Evolutionary conservation across 2,113 vertebrate genomes (phyloP).

Genomic region (Delphinapterus leucas): DNA sequence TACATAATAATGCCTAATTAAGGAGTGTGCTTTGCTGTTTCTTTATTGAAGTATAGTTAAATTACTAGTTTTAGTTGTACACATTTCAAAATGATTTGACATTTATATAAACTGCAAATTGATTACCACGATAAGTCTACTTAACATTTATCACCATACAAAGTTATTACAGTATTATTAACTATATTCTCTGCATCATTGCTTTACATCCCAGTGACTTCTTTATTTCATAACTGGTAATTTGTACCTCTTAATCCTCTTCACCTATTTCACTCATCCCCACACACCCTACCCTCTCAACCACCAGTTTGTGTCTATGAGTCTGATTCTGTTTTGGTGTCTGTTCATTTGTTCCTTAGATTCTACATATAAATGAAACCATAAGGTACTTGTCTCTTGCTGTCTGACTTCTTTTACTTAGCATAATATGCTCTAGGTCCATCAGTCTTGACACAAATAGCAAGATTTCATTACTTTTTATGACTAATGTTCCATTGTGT

Average conservation of each 20-base stretch:
- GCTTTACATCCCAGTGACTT: neutral
- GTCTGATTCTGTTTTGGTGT: neutral
- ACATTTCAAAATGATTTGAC: neutral
- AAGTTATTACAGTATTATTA: neutral
- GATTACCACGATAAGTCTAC: neutral
- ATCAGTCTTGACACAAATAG: neutral
- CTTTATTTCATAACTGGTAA: neutral
- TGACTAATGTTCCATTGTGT: neutral
- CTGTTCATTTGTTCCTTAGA: neutral
- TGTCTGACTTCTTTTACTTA: neutral
- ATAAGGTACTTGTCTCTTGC: neutral
- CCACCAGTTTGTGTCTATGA: neutral
- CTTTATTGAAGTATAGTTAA: neutral
- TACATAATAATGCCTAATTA: neutral
- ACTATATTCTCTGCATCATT: neutral
- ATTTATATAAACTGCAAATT: neutral
- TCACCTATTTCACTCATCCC: neutral
- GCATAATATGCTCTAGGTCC: neutral
- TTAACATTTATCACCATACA: neutral
- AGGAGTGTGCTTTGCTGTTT: neutral
- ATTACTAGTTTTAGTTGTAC: neutral
- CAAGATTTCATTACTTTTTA: neutral
- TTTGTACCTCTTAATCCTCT: neutral
- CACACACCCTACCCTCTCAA: neutral
- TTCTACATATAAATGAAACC: neutral